A percentile compares a stretch with the other conserved stretches of the same genome.
Evolutionary conservation across 2,113 vertebrate genomes (phyloP).

Genomic region (Otis tarda): DNA sequence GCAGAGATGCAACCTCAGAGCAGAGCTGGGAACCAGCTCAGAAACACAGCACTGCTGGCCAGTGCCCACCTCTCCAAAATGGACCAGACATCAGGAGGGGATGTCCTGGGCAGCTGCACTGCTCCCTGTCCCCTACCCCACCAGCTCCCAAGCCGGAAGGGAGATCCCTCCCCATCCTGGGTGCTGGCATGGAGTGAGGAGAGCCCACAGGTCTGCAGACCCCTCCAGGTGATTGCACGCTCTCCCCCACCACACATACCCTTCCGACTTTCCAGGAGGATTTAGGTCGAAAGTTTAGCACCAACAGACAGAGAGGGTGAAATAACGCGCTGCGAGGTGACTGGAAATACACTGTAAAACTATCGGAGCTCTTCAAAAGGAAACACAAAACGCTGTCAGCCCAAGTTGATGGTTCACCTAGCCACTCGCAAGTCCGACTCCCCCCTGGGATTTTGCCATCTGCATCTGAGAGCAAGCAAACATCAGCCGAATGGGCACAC

Average conservation of each 20-base stretch:
- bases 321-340: neutral
- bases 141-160: neutral
- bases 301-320: neutral
- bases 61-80: neutral
- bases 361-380: neutral
- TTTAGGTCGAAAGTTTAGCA: slow-evolving; percentile 38
- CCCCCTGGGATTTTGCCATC: neutral
- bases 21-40: neutral
- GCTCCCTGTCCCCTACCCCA: neutral
- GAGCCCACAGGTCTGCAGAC: neutral
- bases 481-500: neutral
- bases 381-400: neutral
- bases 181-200: neutral
- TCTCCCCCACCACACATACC: neutral
- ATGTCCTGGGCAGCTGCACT: neutral
- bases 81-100: neutral
- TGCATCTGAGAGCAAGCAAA: neutral
- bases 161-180: neutral
- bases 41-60: neutral
- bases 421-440: neutral
- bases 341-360: neutral
- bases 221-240: neutral
- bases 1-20: neutral
- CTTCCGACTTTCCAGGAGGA: rapidly evolving
- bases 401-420: neutral